phyloP scores from a whole-genome alignment of 2,797 vertebrate genomes.

The Catamblyrhynchus diadema region DNA sequence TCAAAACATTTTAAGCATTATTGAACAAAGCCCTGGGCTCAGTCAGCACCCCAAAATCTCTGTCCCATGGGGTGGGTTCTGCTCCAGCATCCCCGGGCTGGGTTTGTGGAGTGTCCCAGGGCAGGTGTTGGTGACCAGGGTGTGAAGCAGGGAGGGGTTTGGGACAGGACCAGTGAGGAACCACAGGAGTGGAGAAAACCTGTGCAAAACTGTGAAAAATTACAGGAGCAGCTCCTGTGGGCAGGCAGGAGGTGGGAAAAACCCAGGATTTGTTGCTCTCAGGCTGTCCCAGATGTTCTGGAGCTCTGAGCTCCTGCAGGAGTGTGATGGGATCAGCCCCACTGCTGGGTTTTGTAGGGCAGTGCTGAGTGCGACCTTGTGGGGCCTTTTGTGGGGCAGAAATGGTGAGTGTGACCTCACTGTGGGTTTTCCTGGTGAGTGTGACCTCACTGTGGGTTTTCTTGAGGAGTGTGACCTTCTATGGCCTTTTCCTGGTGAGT shows the following conservation, averaged over 20 bases:
- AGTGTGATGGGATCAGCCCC: not conserved
- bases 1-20: rapidly evolving
- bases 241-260: not conserved
- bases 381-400: too few species aligned
- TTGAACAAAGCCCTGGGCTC: not conserved
- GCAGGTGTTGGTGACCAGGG: not conserved
- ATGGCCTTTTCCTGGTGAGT: not conserved
- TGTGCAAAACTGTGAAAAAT: not conserved
- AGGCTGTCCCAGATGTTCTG: not conserved
- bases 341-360: not conserved
- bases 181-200: too few species aligned
- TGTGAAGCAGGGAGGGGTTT: not conserved
- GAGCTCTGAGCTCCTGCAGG: not conserved
- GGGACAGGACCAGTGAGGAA: not conserved
- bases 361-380: not conserved
- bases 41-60: not conserved
- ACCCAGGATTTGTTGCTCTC: not conserved
- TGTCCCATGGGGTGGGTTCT: not conserved
- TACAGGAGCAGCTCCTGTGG: too few species aligned
- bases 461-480: too few species aligned
- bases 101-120: not conserved
- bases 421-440: too few species aligned
- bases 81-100: not conserved
- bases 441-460: not conserved
- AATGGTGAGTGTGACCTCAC: too few species aligned